phyloP scores from a whole-genome alignment of 2,888 invertebrate species.

The Eristalis arbustorum region DNA sequence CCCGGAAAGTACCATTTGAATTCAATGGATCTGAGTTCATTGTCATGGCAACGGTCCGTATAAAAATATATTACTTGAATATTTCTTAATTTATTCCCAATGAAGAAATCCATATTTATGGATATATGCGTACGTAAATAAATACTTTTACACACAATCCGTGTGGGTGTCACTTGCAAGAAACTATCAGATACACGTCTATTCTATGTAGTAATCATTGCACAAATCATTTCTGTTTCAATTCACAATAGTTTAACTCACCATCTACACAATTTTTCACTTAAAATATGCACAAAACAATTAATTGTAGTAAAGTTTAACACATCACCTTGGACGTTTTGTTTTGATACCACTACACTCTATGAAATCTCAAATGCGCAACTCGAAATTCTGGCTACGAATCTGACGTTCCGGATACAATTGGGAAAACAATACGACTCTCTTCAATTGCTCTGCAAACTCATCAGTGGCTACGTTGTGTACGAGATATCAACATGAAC shows the following conservation, averaged over 20 bases:
- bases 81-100: too few species aligned
- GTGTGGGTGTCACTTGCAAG: neutral
- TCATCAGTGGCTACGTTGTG: neutral
- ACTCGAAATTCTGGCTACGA: slow-evolving; percentile 7
- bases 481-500: neutral
- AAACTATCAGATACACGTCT: too few species aligned
- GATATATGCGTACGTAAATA: too few species aligned
- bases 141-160: neutral
- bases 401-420: slow-evolving; percentile 26
- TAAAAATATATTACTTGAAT: too few species aligned
- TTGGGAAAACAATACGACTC: neutral
- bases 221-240: too few species aligned
- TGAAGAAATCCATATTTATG: too few species aligned
- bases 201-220: too few species aligned
- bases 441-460: slow-evolving; percentile 1
- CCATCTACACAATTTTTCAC: neutral
- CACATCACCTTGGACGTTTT: neutral
- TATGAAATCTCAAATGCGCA: slow-evolving; percentile 28
- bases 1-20: too few species aligned
- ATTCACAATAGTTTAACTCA: neutral
- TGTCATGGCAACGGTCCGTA: too few species aligned
- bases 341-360: neutral
- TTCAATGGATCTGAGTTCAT: too few species aligned
- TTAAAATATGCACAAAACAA: neutral
- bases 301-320: neutral